Conservation (phyloP, 2,797 vertebrate species). For the Astyanax mexicanus region DNA sequence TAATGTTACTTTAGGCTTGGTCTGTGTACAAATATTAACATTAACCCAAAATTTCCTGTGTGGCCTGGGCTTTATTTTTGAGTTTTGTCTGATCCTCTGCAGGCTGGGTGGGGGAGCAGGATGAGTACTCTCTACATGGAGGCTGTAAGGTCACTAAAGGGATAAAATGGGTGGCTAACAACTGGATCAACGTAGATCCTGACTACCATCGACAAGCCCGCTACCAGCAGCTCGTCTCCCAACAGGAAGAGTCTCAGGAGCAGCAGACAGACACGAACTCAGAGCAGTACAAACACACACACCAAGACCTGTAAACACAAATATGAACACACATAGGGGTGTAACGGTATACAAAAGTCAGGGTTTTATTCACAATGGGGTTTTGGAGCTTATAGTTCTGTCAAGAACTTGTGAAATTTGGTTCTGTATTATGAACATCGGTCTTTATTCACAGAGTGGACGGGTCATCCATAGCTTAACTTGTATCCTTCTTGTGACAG, state of each 20-base stretch:
- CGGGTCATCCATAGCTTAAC: too few species aligned
- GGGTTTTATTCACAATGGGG: too few species aligned
- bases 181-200: constrained; percentile 98
- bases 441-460: too few species aligned
- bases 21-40: too few species aligned
- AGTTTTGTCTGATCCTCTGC: background rate
- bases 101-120: constrained; percentile 99
- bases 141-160: constrained; percentile 94
- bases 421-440: too few species aligned
- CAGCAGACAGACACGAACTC: constrained; percentile 52
- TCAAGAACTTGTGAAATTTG: too few species aligned
- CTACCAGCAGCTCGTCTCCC: constrained; percentile 87
- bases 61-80: background rate
- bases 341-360: too few species aligned
- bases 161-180: constrained; percentile 98
- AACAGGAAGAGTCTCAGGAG: constrained; percentile 70
- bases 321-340: background rate
- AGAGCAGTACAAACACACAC: constrained; percentile 67
- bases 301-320: constrained; percentile 78
- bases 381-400: too few species aligned
- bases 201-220: constrained; percentile 90
- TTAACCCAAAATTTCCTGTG: background rate
- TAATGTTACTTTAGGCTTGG: too few species aligned
- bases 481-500: too few species aligned
- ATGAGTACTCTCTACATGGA: constrained; percentile 95